These are phyloP conservation scores for Macrocentrus cingulum DNA, from an alignment of 1,140 invertebrate species.

Conservation along the genomic window DNA sequence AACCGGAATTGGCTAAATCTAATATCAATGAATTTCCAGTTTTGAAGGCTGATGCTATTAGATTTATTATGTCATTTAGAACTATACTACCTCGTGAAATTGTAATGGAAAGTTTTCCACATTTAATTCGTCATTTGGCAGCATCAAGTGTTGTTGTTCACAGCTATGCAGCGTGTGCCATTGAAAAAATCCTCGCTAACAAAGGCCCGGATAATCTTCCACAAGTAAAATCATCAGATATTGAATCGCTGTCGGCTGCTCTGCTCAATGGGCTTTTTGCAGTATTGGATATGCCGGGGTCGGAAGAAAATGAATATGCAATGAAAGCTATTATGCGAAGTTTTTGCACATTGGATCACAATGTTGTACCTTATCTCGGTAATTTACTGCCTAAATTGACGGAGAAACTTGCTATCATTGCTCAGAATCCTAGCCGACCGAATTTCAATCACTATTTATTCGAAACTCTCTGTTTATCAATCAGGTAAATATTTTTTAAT, in stretches of 20 bases:
- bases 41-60: conserved; percentile 92
- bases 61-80: conserved; percentile 95
- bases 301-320: conserved; percentile 93
- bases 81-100: conserved; percentile 81
- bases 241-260: conserved; percentile 65
- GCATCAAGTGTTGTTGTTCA: conserved; percentile 85
- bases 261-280: conserved; percentile 77
- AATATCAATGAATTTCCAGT: conserved; percentile 86
- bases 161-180: conserved; percentile 88
- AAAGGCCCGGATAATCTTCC: conserved; percentile 60
- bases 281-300: conserved; percentile 70
- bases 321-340: conserved; percentile 96
- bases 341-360: conserved; percentile 79
- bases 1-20: conserved; percentile 78
- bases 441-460: conserved; percentile 98
- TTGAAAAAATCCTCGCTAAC: conserved; percentile 87
- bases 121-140: conserved; percentile 73
- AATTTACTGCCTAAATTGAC: conserved; percentile 82
- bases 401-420: conserved; percentile 78
- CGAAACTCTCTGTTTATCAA: conserved; percentile 86
- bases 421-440: conserved; percentile 93
- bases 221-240: conserved; percentile 61
- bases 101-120: conserved; percentile 73
- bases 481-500: conserved; percentile 64
- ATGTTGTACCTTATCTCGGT: conserved; percentile 77